These are phyloP conservation scores for Aradophagus sp. DNA, from an alignment of 1,140 invertebrate genomes.

Conservation along the genomic window DNA sequence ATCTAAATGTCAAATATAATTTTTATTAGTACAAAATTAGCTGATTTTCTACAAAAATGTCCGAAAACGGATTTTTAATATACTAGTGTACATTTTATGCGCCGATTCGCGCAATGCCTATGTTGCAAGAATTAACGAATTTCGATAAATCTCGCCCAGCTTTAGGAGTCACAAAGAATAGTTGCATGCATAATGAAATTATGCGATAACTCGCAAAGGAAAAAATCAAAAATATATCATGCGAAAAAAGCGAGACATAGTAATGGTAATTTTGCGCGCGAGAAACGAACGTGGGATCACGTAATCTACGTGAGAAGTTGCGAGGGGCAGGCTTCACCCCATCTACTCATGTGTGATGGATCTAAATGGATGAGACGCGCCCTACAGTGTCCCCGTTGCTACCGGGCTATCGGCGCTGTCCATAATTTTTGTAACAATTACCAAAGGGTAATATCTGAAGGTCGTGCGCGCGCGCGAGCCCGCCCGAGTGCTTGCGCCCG, in stretches of 20 bases:
- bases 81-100: too few relatives aligned
- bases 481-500: conserved; percentile 27
- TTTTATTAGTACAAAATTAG: too few relatives aligned
- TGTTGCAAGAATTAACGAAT: too few relatives aligned
- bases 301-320: conserved; percentile 74
- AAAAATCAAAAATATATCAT: conserved; percentile 50
- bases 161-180: too few relatives aligned
- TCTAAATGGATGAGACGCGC: conserved; percentile 76
- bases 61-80: too few relatives aligned
- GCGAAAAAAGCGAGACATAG: conserved; percentile 45
- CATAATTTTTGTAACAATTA: conserved; percentile 59
- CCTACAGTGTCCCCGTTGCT: conserved; percentile 54
- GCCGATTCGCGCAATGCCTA: too few relatives aligned
- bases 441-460: conserved; percentile 57
- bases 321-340: conserved; percentile 72
- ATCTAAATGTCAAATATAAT: too few relatives aligned
- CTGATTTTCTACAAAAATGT: too few relatives aligned
- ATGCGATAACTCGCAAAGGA: conserved; percentile 21
- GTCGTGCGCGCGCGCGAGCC: conserved; percentile 29
- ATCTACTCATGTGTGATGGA: conserved; percentile 75
- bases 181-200: conserved; percentile 19
- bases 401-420: conserved; percentile 55
- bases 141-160: too few relatives aligned
- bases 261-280: conserved; percentile 53
- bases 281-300: conserved; percentile 53